Evolutionary conservation across 2,797 vertebrate genomes (phyloP).

Genomic region (Salmo trutta): DNA sequence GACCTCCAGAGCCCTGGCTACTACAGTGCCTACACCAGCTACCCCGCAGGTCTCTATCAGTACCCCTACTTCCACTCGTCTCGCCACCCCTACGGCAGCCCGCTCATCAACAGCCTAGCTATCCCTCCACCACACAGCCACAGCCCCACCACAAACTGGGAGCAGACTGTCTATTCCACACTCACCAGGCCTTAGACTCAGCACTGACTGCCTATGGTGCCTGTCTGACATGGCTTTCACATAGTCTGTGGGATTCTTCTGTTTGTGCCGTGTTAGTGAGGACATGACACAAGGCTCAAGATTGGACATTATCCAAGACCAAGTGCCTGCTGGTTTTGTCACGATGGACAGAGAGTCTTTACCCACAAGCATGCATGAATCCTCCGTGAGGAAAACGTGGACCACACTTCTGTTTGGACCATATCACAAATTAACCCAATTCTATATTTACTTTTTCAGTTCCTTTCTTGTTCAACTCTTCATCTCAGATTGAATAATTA

Average conservation of each 20-base stretch:
- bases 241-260: not conserved
- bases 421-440: not conserved
- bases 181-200: conserved; percentile 78
- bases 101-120: conserved; percentile 84
- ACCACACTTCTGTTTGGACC: not conserved
- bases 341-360: not conserved
- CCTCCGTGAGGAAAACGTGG: conserved; percentile 55
- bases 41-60: conserved; percentile 84
- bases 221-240: not conserved
- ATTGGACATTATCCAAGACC: conserved; percentile 13
- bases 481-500: not conserved
- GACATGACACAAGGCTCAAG: not conserved
- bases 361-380: conserved; percentile 9
- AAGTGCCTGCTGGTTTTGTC: conserved; percentile 72
- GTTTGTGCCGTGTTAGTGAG: not conserved
- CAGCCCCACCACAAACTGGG: conserved; percentile 85
- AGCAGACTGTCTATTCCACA: conserved; percentile 87
- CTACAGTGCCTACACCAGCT: conserved; percentile 83
- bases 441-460: not conserved
- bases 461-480: not conserved
- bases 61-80: conserved; percentile 88
- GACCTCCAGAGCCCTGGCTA: conserved; percentile 86
- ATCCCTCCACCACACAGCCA: conserved; percentile 75
- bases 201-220: not conserved
- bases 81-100: conserved; percentile 79